Evolutionary conservation across 2,797 vertebrate genomes (phyloP), one percentile per base, ranked within the genome.

Genomic region (Gallirallus australis): DNA sequence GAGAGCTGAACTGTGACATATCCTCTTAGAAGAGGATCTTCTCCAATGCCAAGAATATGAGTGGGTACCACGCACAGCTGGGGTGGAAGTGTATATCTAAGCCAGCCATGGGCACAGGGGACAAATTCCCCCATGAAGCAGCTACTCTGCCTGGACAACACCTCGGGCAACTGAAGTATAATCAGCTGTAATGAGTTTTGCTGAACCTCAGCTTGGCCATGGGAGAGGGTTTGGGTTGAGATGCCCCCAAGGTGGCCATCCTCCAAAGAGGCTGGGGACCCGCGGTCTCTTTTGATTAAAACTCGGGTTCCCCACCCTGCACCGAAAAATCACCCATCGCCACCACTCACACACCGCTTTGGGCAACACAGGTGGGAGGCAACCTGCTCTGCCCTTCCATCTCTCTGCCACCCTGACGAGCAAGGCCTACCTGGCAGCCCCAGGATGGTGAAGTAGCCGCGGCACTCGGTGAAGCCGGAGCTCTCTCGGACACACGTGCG

Each of bases 401-500:
- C 30, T 31, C 76, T 16, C 16, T n/a, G 7, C 47, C 64, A 56
- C 19, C 2, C 0, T 0, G 1, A 0, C 21, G 28, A 7, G 1
- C 35, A 15, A 40, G 2, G 17, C 97, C 71, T 98, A 99, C 99
- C 98, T 98, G 99, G 99, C 73, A 99, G 97, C 48, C 99, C 99
- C 93, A 99, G 98, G 81, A 99, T 98, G 94, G 99, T 99, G 97
- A 98, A 99, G 96, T 99, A 99, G 0, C 98, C 98, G 0, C 99
- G 98, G 83, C 99, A 99, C 64, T 99, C 99, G 0, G 99, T 99
- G 97, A 99, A 99, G 60, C 99, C 99, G 0, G 99, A 99, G 92
- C 98, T 99, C 89, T 99, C 98, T 7, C 98, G 97, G 23, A 99
- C 98, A 0, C 99, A 99, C 0, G 99, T 99, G 73, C 98, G 98